Conservation (phyloP, 2,888 invertebrate species). For the Spisula subtruncata region DNA sequence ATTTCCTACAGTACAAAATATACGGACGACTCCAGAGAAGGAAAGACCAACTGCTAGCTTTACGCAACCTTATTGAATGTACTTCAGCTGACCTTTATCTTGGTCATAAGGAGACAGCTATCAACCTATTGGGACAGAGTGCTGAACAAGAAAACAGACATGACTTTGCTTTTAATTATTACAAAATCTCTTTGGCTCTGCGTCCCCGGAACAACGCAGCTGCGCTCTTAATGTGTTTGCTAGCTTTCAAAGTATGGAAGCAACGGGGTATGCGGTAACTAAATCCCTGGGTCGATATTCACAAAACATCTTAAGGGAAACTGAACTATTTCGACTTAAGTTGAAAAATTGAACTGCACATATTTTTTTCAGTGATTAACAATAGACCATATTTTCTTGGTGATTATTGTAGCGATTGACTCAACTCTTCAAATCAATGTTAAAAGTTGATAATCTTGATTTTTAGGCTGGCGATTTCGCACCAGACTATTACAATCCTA, state of each 20-base stretch:
- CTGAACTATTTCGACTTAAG: too few relatives aligned
- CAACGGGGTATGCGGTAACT: too few relatives aligned
- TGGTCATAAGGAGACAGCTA: slow-evolving; percentile 4
- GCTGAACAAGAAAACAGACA: slow-evolving; percentile 19
- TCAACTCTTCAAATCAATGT: too few relatives aligned
- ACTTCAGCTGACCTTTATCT: not conserved
- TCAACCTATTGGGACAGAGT: slow-evolving; percentile 5
- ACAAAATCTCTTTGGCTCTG: not conserved
- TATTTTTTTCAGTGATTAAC: too few relatives aligned
- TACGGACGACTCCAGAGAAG: not conserved
- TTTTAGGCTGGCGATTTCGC: too few relatives aligned
- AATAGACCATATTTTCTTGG: too few relatives aligned
- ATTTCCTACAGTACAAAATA: slow-evolving; percentile 27
- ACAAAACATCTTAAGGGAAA: too few relatives aligned
- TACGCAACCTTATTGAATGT: not conserved
- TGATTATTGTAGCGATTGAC: too few relatives aligned
- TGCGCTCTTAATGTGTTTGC: not conserved
- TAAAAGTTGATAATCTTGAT: too few relatives aligned
- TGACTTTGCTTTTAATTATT: not conserved
- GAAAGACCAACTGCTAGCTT: not conserved
- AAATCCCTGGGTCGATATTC: too few relatives aligned
- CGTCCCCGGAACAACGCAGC: not conserved
- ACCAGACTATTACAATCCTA: too few relatives aligned
- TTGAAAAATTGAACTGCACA: too few relatives aligned
- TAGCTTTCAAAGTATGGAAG: not conserved